These are phyloP conservation scores for Macropus fuliginosus DNA, from an alignment of 2,797 vertebrate species.

Conservation along the genomic window DNA sequence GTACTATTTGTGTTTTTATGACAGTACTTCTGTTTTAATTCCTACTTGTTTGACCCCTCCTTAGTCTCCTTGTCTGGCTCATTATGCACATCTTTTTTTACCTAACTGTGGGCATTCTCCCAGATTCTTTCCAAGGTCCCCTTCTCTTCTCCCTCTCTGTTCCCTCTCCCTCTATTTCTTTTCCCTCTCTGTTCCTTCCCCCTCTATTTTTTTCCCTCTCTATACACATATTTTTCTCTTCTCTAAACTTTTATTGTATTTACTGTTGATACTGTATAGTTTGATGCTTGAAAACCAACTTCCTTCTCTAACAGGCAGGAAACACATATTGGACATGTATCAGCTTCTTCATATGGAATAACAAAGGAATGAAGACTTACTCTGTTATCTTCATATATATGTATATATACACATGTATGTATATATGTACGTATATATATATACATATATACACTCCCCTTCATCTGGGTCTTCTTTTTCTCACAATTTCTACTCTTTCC, in stretches of 20 bases:
- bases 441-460: not conserved
- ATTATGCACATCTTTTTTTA: not conserved
- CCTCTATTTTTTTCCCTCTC: not conserved
- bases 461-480: not conserved
- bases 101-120: not conserved
- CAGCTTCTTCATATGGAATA: slow-evolving; percentile 83
- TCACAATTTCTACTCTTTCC: not conserved
- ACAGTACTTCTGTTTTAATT: not conserved
- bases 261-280: not conserved
- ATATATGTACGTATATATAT: too few species aligned
- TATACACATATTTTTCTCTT: not conserved
- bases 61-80: not conserved
- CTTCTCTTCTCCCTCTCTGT: not conserved
- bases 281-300: slow-evolving; percentile 86
- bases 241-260: not conserved
- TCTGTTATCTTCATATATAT: slow-evolving; percentile 81
- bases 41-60: not conserved
- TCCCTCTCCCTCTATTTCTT: not conserved
- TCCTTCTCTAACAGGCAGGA: slow-evolving; percentile 89
- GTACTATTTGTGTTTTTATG: not conserved
- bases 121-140: not conserved
- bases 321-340: slow-evolving; percentile 96
- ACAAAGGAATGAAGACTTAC: slow-evolving; percentile 76
- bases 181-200: not conserved
- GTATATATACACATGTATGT: not conserved